Evolutionary conservation across 2,797 vertebrate species (phyloP), one percentile per base, ranked within the genome.

Genomic region (Lycodopsis pacificus): DNA sequence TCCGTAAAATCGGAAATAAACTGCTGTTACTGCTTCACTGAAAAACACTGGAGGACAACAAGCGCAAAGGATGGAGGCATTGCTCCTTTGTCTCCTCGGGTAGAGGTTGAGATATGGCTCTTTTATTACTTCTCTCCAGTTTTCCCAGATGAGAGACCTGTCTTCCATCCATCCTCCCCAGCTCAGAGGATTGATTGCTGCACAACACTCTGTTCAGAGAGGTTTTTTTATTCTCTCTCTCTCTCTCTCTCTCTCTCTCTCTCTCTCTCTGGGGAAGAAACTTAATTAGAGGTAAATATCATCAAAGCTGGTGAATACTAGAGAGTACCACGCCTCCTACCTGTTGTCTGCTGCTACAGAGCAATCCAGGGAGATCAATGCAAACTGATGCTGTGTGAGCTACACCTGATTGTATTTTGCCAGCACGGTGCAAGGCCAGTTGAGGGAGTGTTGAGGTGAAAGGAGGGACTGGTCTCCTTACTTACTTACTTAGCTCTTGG

Each of bases 241-340:
- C 90, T 87, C 85, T 90, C 91, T 88, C 90, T 53, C 84, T 89
- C 2, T 25, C 25, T 25, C 25, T 25, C 25, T 86, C 87, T 78
- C 49, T 76, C 89, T 87, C 85, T 90, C 91, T 88, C 90, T 53
- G 22, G 89, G 93, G 92, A 93, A 90, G 82, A 91, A 93, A 94
- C 92, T 95, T 95, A 94, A 96, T 96, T 96, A 95, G 94, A 95
- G 89, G 91, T 94, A 95, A 95, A 95, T 94, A 95, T 94, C 93
- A 94, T 95, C 94, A 94, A 93, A 95, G 93, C 89, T 82, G 80
- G 68, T 81, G 81, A 91, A 82, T 30, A 30, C 83, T 57, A 62
- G 85, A 32, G 30, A 88, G 80, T 73, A 71, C 87, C 92, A 88
- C 85, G 22, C 89, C 90, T 86, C 83, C 84, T 85, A 89, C 91